Percentiles rank a stretch among this genome's conserved stretches.
These are phyloP conservation scores for Anabas testudineus DNA, from an alignment of 2,797 vertebrate genomes.

Conservation along the genomic window DNA sequence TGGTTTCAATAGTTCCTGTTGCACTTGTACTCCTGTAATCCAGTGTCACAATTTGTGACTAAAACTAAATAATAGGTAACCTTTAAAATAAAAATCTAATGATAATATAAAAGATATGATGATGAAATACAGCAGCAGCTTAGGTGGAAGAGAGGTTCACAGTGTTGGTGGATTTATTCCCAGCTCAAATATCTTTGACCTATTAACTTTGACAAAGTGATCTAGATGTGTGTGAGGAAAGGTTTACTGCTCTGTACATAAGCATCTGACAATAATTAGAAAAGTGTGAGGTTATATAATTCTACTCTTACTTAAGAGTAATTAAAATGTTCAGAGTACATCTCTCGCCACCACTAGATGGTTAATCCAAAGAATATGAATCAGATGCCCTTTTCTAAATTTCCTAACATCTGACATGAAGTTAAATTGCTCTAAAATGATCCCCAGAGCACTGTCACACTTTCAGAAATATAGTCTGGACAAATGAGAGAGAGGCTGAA, in stretches of 20 bases:
- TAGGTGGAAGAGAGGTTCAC: neutral
- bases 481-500: constrained; percentile 47
- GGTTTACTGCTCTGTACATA: neutral
- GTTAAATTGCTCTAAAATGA: constrained; percentile 67
- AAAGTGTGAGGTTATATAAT: neutral
- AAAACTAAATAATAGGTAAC: too few relatives aligned
- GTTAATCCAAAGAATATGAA: constrained; percentile 37
- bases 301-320: neutral
- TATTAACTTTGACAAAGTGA: neutral
- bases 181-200: neutral
- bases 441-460: constrained; percentile 70
- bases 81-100: too few relatives aligned
- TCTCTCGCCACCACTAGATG: neutral
- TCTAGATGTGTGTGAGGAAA: neutral
- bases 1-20: neutral
- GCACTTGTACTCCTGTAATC: constrained; percentile 45
- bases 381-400: constrained; percentile 46
- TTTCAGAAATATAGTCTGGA: constrained; percentile 48
- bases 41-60: neutral
- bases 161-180: neutral
- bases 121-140: neutral
- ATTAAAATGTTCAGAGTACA: too few relatives aligned
- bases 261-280: neutral
- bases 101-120: too few relatives aligned
- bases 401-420: constrained; percentile 61